Conservation (phyloP, 2,888 invertebrate genomes). For the Allolobophora icterica region DNA sequence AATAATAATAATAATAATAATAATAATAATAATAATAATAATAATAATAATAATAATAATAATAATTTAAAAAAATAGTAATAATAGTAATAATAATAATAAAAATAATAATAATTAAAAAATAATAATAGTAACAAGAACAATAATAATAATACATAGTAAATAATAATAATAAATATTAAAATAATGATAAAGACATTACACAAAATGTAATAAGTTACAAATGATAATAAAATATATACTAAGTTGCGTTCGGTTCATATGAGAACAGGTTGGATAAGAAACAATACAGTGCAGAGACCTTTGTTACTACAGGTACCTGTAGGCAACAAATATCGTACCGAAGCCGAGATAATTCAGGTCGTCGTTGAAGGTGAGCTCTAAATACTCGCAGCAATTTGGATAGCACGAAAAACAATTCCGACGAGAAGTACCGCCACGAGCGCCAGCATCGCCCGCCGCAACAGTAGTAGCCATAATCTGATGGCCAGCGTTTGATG, state of each 20-base stretch:
- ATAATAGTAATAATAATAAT: too few relatives aligned
- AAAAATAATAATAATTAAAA: too few relatives aligned
- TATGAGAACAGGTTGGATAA: not conserved
- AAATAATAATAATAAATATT: too few relatives aligned
- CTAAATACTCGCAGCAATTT: not conserved
- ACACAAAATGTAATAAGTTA: too few relatives aligned
- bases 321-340: not conserved
- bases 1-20: too few relatives aligned
- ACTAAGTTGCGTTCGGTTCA: too few relatives aligned
- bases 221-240: too few relatives aligned
- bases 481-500: slow-evolving; percentile 14
- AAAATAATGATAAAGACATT: too few relatives aligned
- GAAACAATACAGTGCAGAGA: not conserved
- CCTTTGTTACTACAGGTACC: not conserved
- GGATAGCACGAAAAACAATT: slow-evolving; percentile 1
- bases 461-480: not conserved
- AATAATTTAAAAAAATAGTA: too few relatives aligned
- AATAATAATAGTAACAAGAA: not conserved
- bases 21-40: too few relatives aligned
- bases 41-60: too few relatives aligned
- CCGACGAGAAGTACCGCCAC: not conserved
- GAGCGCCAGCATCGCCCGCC: not conserved
- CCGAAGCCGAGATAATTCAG: not conserved
- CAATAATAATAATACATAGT: too few relatives aligned
- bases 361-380: not conserved